Percentiles rank a stretch among this genome's conserved stretches.
Conservation (phyloP, 2,113 vertebrate species). For the human (Homo sapiens) region GRCh38 chr2:180978501-180979000, state of each 20-base stretch:
- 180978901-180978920: not conserved
- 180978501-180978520: not conserved
- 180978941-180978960: not conserved
- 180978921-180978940: not conserved
- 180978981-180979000: not conserved
- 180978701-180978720: not conserved
- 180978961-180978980: not conserved
- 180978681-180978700: not conserved
- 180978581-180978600: constrained; percentile 8
- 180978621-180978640: not conserved
- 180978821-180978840: not conserved
- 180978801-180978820: not conserved
- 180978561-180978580: not conserved
- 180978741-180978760: not conserved
- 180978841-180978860: not conserved
- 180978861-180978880: not conserved
- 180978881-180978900: constrained; percentile 1
- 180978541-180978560: not conserved
- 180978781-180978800: not conserved
- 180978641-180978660: not conserved
- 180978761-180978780: not conserved
- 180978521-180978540: not conserved
- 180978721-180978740: constrained; percentile 27
- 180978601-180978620: not conserved
- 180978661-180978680: not conserved